A percentile compares a stretch with the other conserved stretches of the same genome.
Conservation (phyloP, 2,888 invertebrate genomes). For the Pyrrhia umbra region DNA sequence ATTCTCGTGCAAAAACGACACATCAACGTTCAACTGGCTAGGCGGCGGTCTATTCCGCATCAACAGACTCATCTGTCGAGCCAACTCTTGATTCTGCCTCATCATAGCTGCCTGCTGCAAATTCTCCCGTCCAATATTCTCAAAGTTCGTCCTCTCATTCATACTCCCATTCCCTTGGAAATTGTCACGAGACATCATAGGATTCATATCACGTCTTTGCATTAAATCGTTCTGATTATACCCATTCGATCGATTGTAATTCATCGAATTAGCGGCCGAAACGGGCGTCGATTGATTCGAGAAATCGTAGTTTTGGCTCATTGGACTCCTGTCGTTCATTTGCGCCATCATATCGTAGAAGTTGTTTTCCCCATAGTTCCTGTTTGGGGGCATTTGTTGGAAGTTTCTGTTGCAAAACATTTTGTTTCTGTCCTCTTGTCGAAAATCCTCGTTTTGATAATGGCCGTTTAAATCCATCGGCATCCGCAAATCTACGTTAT, state of each 20-base stretch:
- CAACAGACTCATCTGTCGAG: slow-evolving; percentile 83
- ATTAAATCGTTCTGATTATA: slow-evolving; percentile 82
- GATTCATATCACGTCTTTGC: slow-evolving; percentile 79
- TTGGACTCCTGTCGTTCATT: slow-evolving; percentile 74
- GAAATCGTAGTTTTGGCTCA: slow-evolving; percentile 81
- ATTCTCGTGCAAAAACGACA: slow-evolving; percentile 85
- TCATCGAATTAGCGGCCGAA: slow-evolving; percentile 69
- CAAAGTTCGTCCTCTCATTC: slow-evolving; percentile 76
- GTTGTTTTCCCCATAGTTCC: slow-evolving; percentile 78
- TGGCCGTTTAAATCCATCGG: slow-evolving; percentile 80
- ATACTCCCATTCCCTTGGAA: slow-evolving; percentile 73
- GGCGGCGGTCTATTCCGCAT: slow-evolving; percentile 85
- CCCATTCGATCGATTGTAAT: slow-evolving; percentile 80
- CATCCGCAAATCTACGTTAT: slow-evolving; percentile 80
- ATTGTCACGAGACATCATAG: slow-evolving; percentile 75
- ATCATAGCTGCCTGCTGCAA: slow-evolving; percentile 79
- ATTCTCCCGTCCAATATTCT: slow-evolving; percentile 75
- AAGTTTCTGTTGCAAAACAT: slow-evolving; percentile 79
- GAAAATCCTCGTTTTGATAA: slow-evolving; percentile 76
- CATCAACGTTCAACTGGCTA: slow-evolving; percentile 84
- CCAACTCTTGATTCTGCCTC: slow-evolving; percentile 84
- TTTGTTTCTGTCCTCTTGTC: slow-evolving; percentile 79
- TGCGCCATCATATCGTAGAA: slow-evolving; percentile 80
- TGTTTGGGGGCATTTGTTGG: slow-evolving; percentile 75
- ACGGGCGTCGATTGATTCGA: slow-evolving; percentile 74